Conservation (phyloP, 1,140 invertebrate genomes). For the Bombus confusus region DNA sequence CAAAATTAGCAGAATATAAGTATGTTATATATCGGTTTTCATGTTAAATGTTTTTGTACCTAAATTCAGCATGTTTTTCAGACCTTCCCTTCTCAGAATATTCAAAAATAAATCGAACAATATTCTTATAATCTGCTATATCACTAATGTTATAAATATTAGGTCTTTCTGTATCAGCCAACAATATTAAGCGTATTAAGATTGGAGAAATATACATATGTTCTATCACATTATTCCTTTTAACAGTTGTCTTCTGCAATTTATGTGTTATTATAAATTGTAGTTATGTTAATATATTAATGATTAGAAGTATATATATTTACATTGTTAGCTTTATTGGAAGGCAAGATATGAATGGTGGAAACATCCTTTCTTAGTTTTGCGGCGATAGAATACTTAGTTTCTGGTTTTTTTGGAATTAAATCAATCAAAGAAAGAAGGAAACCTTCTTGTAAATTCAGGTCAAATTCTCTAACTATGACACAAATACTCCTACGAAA, state of each 20-base stretch:
- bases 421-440: constrained; percentile 78
- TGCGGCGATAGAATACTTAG: constrained; percentile 73
- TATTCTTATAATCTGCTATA: constrained; percentile 67
- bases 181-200: constrained; percentile 87
- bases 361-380: constrained; percentile 75
- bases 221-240: constrained; percentile 84
- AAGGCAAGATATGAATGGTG: constrained; percentile 64
- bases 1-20: not conserved
- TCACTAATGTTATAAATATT: constrained; percentile 56
- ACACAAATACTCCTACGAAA: constrained; percentile 86
- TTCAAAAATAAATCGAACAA: constrained; percentile 73
- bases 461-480: constrained; percentile 87
- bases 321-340: constrained; percentile 33
- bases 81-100: constrained; percentile 73
- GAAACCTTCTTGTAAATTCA: constrained; percentile 90
- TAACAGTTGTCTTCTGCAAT: constrained; percentile 54
- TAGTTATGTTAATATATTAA: not conserved
- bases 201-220: constrained; percentile 88
- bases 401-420: constrained; percentile 69
- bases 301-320: constrained; percentile 21
- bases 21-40: not conserved
- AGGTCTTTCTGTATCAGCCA: constrained; percentile 72
- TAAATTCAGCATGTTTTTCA: constrained; percentile 83
- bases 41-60: constrained; percentile 72
- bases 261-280: not conserved